These are phyloP conservation scores for Lasioglossum malachurum DNA, from an alignment of 2,888 invertebrate genomes.

Conservation along the genomic window DNA sequence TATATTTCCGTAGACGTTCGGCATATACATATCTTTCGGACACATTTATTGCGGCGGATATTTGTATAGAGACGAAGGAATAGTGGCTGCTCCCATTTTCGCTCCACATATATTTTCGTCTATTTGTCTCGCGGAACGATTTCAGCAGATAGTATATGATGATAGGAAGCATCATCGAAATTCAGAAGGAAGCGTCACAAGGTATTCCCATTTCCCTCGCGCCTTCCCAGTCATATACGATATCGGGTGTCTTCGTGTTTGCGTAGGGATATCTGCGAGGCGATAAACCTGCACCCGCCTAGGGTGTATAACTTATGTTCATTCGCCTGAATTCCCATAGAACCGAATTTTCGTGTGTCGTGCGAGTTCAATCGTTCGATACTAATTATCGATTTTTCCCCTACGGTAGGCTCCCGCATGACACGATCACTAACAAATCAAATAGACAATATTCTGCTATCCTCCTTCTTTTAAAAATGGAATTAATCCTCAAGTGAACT, in stretches of 20 bases:
- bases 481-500: not conserved
- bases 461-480: not conserved
- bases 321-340: slow-evolving; percentile 69
- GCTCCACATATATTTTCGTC: slow-evolving; percentile 59
- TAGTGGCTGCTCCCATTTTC: slow-evolving; percentile 59
- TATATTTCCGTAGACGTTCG: not conserved
- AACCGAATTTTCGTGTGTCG: slow-evolving; percentile 11
- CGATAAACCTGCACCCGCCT: slow-evolving; percentile 67
- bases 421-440: not conserved
- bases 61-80: slow-evolving; percentile 40
- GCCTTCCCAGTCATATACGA: slow-evolving; percentile 75
- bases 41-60: slow-evolving; percentile 28
- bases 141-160: slow-evolving; percentile 64
- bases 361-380: not conserved
- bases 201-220: slow-evolving; percentile 78
- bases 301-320: slow-evolving; percentile 82
- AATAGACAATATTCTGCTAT: not conserved
- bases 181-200: slow-evolving; percentile 78
- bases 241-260: slow-evolving; percentile 80
- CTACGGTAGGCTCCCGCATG: not conserved
- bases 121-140: slow-evolving; percentile 72
- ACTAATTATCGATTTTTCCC: not conserved
- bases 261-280: slow-evolving; percentile 76
- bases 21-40: not conserved
- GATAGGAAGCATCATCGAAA: slow-evolving; percentile 76